A percentile compares a stretch with the other conserved stretches of the same genome.
Evolutionary conservation across 2,113 vertebrate genomes (phyloP).

Genomic region (Procavia capensis): DNA sequence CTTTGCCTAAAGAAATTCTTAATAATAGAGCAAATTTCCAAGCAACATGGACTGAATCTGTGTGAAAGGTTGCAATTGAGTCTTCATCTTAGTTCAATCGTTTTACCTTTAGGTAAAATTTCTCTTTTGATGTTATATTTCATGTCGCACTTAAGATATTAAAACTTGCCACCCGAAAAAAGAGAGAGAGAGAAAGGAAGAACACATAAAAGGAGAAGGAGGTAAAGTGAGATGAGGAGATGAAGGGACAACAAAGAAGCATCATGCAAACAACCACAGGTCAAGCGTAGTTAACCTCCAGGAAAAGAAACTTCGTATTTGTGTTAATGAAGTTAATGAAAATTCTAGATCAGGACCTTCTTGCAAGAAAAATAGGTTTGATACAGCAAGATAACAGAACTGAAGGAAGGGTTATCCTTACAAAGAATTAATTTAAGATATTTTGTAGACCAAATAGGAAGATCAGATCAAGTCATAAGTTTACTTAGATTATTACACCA

Average conservation of each 20-base stretch:
- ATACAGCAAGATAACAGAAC: neutral
- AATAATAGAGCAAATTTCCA: too few species aligned
- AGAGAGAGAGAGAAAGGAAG: neutral
- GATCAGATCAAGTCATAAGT: neutral
- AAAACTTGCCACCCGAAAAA: too few species aligned
- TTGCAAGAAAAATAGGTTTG: neutral
- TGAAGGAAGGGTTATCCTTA: constrained; percentile 10
- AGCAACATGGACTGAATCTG: neutral
- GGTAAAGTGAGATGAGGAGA: too few species aligned
- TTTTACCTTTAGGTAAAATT: neutral
- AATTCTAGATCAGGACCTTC: neutral
- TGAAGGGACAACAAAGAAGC: neutral
- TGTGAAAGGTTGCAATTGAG: too few species aligned
- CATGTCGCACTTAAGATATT: too few species aligned
- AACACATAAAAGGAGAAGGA: neutral
- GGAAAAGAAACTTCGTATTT: neutral
- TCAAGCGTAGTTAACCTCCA: neutral
- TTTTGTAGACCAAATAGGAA: neutral
- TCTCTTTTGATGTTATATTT: too few species aligned
- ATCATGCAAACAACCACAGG: neutral
- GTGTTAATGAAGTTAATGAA: neutral
- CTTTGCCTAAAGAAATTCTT: too few species aligned
- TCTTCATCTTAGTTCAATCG: too few species aligned
- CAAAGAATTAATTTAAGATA: neutral
- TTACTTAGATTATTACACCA: neutral